These are phyloP conservation scores for Silurus lanzhouensis DNA, from an alignment of 2,797 vertebrate species.

Conservation along the genomic window DNA sequence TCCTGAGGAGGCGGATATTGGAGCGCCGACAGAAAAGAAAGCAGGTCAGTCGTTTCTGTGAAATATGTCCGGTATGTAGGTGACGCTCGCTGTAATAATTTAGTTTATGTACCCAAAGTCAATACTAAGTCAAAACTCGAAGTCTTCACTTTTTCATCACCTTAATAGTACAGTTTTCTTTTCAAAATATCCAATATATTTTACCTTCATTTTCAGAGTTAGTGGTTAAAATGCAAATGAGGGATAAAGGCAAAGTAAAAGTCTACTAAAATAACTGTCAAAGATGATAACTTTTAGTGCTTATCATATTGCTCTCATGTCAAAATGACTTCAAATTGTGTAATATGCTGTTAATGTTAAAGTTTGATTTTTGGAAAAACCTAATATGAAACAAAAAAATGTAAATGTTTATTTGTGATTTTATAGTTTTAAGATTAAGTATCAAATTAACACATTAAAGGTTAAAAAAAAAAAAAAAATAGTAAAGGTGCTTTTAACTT, in stretches of 20 bases:
- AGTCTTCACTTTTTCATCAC: no score
- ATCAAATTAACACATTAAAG: not conserved
- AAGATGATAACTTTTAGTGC: not conserved
- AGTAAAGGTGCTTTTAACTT: no score
- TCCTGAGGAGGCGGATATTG: conserved; percentile 76
- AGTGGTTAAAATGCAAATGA: not conserved
- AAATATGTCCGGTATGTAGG: not conserved
- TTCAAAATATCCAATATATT: not conserved
- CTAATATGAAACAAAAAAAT: not conserved
- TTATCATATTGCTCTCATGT: not conserved
- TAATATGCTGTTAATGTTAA: not conserved
- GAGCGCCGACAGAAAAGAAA: conserved; percentile 78
- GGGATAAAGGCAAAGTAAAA: not conserved
- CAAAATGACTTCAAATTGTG: not conserved
- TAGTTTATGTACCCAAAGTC: no score
- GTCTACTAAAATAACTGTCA: not conserved
- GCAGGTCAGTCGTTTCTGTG: conserved; percentile 75
- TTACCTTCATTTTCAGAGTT: not conserved
- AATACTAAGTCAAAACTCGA: no score
- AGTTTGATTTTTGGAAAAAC: not conserved
- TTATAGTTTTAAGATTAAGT: no score
- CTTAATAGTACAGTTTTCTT: not conserved
- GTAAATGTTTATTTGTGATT: no score
- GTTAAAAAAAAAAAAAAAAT: no score
- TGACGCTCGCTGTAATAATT: no score